Percentiles rank a stretch among this genome's conserved stretches.
phyloP scores from a whole-genome alignment of 2,888 invertebrate species.

The Hypomecis atomaria region DNA sequence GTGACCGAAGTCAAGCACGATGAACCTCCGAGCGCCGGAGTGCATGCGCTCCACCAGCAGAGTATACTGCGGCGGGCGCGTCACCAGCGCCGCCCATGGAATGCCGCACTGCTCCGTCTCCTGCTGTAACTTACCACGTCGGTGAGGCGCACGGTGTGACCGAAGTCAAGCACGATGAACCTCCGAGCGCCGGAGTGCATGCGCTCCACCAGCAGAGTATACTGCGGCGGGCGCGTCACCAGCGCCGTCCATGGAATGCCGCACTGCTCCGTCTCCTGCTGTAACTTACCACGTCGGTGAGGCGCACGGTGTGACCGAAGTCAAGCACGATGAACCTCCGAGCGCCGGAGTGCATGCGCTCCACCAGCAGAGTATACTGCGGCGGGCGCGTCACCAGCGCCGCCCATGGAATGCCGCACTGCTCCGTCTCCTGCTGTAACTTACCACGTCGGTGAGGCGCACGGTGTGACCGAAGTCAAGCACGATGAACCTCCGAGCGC shows the following conservation, averaged over 20 bases:
- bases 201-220: constrained; percentile 94
- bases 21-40: constrained; percentile 96
- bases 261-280: constrained; percentile 73
- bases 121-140: constrained; percentile 86
- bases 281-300: constrained; percentile 90
- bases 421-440: constrained; percentile 70
- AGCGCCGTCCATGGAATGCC: constrained; percentile 90
- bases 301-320: constrained; percentile 93
- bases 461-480: constrained; percentile 95
- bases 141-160: constrained; percentile 92
- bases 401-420: constrained; percentile 88
- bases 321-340: constrained; percentile 96
- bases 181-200: constrained; percentile 97
- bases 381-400: constrained; percentile 91
- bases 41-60: constrained; percentile 97
- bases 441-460: constrained; percentile 92
- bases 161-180: constrained; percentile 96
- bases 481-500: constrained; percentile 95
- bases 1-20: constrained; percentile 96
- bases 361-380: constrained; percentile 94
- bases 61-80: constrained; percentile 92
- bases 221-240: constrained; percentile 91
- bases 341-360: constrained; percentile 97
- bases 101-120: constrained; percentile 79
- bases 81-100: constrained; percentile 91